Conservation (phyloP, 2,797 vertebrate genomes). For the Galagoides demidoff region DNA sequence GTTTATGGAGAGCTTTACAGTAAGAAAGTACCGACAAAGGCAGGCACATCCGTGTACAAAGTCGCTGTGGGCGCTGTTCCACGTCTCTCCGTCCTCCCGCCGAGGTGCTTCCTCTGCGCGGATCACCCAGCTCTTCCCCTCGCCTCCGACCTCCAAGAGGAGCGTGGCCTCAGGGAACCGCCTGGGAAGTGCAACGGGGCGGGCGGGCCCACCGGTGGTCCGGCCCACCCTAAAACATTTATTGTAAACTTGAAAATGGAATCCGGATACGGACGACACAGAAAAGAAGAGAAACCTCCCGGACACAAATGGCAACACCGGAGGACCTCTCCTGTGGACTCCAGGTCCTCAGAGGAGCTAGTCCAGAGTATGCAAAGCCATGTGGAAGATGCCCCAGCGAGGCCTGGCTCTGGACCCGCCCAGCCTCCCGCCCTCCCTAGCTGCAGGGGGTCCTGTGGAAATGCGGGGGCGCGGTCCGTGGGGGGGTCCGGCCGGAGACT, state of each 20-base stretch:
- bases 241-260: slow-evolving; percentile 81
- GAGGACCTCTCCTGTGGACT: background rate
- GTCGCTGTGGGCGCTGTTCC: slow-evolving; percentile 78
- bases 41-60: slow-evolving; percentile 90
- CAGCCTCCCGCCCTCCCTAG: background rate
- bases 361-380: background rate
- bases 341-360: background rate
- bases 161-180: slow-evolving; percentile 7
- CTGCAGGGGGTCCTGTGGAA: background rate
- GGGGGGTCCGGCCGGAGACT: slow-evolving; percentile 6
- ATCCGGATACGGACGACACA: slow-evolving; percentile 75
- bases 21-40: slow-evolving; percentile 89
- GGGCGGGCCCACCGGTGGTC: background rate
- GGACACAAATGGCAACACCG: background rate
- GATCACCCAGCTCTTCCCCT: slow-evolving; percentile 12
- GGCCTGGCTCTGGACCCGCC: background rate
- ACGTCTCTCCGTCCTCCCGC: slow-evolving; percentile 79
- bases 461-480: background rate
- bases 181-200: slow-evolving; percentile 72
- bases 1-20: slow-evolving; percentile 88
- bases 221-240: slow-evolving; percentile 78
- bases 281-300: slow-evolving; percentile 57
- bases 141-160: background rate
- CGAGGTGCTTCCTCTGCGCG: slow-evolving; percentile 75
- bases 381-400: background rate